Percentiles rank a stretch among this genome's conserved stretches.
These are phyloP conservation scores for Cariama cristata DNA, from an alignment of 2,113 vertebrate species.

Conservation along the genomic window DNA sequence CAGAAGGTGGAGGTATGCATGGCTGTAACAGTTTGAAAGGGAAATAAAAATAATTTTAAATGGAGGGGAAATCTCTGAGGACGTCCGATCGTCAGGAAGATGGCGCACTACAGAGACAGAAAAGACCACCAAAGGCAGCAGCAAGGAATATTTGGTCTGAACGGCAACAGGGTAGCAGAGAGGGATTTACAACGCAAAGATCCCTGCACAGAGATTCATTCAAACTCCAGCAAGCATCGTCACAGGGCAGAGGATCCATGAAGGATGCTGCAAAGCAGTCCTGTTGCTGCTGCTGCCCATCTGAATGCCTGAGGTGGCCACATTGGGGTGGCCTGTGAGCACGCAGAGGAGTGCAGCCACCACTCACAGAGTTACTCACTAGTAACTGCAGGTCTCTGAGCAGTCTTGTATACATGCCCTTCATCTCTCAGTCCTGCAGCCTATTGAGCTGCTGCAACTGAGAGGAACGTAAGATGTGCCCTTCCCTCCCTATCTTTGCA, in stretches of 20 bases:
- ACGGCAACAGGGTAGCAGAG: neutral
- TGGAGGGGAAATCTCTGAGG: neutral
- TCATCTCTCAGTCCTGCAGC: neutral
- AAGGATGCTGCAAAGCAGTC: neutral
- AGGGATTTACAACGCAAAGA: neutral
- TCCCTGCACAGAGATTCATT: neutral
- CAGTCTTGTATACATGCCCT: accelerated
- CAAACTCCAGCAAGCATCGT: neutral
- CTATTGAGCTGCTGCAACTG: neutral
- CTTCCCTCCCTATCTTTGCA: neutral
- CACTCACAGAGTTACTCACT: neutral
- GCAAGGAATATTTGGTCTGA: neutral
- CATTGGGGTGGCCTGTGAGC: neutral
- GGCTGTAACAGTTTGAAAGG: neutral
- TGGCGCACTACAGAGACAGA: neutral
- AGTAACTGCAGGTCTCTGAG: neutral
- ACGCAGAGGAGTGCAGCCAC: neutral
- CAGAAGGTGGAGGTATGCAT: neutral
- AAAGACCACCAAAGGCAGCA: neutral
- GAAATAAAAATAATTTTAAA: neutral
- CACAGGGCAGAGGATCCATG: neutral
- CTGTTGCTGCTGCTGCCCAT: neutral
- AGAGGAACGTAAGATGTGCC: neutral
- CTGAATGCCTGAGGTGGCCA: neutral
- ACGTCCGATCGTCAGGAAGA: neutral